Percentiles rank a stretch among this genome's conserved stretches.
phyloP scores from a whole-genome alignment of 2,797 vertebrate species.

The Astyanax mexicanus region DNA sequence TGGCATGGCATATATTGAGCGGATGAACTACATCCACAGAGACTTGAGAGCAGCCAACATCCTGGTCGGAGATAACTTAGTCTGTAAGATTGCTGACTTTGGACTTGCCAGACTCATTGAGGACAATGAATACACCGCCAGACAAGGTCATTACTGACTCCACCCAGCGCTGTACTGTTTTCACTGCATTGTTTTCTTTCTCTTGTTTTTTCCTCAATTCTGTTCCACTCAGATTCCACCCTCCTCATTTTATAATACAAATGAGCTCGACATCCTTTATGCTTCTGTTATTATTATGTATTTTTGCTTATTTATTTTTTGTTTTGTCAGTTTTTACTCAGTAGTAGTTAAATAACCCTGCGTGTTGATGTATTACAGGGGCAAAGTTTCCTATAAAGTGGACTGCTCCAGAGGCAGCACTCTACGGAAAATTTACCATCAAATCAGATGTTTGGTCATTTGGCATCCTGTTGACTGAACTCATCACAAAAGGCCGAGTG shows the following conservation, averaged over 20 bases:
- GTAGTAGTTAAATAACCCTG: neutral
- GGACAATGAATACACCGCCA: constrained; percentile 94
- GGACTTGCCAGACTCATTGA: constrained; percentile 94
- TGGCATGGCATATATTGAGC: constrained; percentile 96
- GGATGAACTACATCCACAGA: constrained; percentile 98
- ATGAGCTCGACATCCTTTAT: constrained; percentile 41
- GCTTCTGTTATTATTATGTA: neutral
- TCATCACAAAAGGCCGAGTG: constrained; percentile 95
- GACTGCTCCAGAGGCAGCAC: constrained; percentile 95
- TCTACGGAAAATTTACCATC: constrained; percentile 94
- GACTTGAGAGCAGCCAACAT: constrained; percentile 97
- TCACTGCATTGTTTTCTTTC: constrained; percentile 31
- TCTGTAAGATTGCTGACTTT: constrained; percentile 97
- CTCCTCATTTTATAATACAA: neutral
- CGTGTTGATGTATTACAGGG: constrained; percentile 80
- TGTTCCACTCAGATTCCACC: constrained; percentile 28
- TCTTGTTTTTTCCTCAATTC: constrained; percentile 50
- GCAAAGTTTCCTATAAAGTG: constrained; percentile 98
- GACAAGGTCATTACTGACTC: constrained; percentile 84
- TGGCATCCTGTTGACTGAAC: constrained; percentile 93
- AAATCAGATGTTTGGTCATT: constrained; percentile 99
- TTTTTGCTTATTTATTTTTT: neutral
- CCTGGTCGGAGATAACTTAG: constrained; percentile 92
- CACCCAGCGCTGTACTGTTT: constrained; percentile 23
- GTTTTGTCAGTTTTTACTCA: too few relatives aligned